Evolutionary conservation across 2,797 vertebrate genomes (phyloP).

Genomic region (Pseudomugil gertrudae): DNA sequence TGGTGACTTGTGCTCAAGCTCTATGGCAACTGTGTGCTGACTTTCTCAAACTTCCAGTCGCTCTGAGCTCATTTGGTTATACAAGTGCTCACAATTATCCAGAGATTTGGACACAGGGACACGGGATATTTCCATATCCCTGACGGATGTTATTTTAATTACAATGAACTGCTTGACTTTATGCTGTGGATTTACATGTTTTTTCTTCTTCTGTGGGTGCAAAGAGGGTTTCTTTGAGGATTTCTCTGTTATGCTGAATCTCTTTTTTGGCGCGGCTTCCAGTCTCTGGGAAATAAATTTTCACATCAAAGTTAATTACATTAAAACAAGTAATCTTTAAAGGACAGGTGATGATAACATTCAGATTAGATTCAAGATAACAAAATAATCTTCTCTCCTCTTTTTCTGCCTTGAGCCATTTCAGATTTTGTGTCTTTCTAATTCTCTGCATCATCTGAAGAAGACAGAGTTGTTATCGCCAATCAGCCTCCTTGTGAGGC

Average conservation of each 20-base stretch:
- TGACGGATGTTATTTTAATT: conserved; percentile 79
- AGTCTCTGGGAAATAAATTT: conserved; percentile 32
- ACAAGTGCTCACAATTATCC: conserved; percentile 77
- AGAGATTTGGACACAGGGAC: conserved; percentile 72
- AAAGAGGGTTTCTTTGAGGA: conserved; percentile 45
- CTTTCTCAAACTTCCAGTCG: conserved; percentile 77
- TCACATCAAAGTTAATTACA: conserved; percentile 34
- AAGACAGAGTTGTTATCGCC: conserved; percentile 65
- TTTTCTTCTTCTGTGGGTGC: conserved; percentile 56
- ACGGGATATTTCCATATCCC: conserved; percentile 79
- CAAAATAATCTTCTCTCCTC: conserved; percentile 24
- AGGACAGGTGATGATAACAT: conserved; percentile 26
- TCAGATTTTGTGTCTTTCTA: conserved; percentile 31
- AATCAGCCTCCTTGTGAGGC: conserved; percentile 70
- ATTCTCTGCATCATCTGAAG: conserved; percentile 32
- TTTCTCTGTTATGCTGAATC: conserved; percentile 50
- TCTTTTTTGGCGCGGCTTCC: conserved; percentile 45
- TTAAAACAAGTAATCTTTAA: conserved; percentile 29
- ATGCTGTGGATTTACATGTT: conserved; percentile 66
- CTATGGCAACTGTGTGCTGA: conserved; percentile 63
- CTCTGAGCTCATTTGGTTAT: conserved; percentile 81
- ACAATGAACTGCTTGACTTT: conserved; percentile 72
- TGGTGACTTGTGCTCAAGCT: conserved; percentile 46
- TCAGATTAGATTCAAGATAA: conserved; percentile 26
- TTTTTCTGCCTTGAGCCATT: conserved; percentile 33